phyloP scores from a whole-genome alignment of 2,113 vertebrate species.

The Rhizomys pruinosus region DNA sequence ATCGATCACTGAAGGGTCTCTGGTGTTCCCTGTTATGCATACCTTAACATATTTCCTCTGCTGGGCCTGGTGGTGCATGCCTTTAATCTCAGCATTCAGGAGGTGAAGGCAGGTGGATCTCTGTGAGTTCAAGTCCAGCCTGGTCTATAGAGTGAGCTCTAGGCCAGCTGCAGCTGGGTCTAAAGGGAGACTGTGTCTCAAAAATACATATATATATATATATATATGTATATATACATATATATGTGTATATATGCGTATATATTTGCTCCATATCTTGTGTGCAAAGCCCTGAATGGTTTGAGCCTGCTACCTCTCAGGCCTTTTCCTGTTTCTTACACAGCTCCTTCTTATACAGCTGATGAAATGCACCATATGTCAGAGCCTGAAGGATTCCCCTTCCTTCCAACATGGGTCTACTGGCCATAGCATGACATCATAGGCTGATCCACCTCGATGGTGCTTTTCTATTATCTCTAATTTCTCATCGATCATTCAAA shows the following conservation, averaged over 20 bases:
- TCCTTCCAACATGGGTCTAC: no score
- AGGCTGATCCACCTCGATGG: not conserved
- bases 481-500: not conserved
- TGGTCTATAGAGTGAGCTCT: no score
- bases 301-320: not conserved
- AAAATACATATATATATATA: no score
- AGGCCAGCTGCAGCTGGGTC: no score
- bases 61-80: no score
- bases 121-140: no score
- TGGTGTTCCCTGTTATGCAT: not conserved
- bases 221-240: no score
- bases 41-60: not conserved
- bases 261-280: not conserved
- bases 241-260: no score
- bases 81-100: no score
- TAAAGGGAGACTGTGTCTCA: no score
- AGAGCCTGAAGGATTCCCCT: not conserved
- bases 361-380: not conserved
- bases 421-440: not conserved
- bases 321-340: not conserved
- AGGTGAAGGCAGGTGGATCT: no score
- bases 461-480: not conserved
- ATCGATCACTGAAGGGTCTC: not conserved
- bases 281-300: not conserved
- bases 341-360: fast-evolving